These are phyloP conservation scores for Tryphoninae sp. DNA, from an alignment of 2,888 invertebrate genomes.

Conservation along the genomic window DNA sequence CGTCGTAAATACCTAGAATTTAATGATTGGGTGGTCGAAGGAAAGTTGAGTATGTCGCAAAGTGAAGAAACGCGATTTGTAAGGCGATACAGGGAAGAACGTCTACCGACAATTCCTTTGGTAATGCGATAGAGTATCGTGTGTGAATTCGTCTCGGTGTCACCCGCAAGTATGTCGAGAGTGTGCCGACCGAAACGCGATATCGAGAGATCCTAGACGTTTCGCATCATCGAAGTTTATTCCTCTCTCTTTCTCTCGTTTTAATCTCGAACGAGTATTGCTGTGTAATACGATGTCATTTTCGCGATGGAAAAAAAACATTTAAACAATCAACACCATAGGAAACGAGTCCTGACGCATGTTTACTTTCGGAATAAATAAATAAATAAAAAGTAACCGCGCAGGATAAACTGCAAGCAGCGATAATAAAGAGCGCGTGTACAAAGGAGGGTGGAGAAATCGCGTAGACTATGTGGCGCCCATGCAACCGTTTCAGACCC, in stretches of 20 bases:
- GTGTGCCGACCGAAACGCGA: conserved; percentile 54
- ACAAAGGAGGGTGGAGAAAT: conserved; percentile 56
- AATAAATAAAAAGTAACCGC: conserved; percentile 53
- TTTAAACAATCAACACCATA: not conserved
- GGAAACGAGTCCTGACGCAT: not conserved
- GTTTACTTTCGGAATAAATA: conserved; percentile 26
- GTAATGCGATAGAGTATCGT: conserved; percentile 50
- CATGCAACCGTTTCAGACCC: conserved; percentile 71
- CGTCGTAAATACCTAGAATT: not conserved
- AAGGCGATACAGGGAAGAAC: conserved; percentile 26
- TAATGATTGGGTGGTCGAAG: conserved; percentile 4
- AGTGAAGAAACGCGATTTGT: conserved; percentile 24
- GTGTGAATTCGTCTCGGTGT: conserved; percentile 45
- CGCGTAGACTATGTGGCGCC: conserved; percentile 74
- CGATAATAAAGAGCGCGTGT: conserved; percentile 28
- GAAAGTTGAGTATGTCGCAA: not conserved
- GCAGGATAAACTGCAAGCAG: conserved; percentile 53
- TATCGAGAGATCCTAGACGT: conserved; percentile 43
- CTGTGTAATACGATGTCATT: not conserved
- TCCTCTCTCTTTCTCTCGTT: conserved; percentile 16
- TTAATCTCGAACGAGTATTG: conserved; percentile 1
- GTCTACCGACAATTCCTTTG: conserved; percentile 14
- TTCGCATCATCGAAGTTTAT: conserved; percentile 31
- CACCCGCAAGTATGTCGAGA: conserved; percentile 21
- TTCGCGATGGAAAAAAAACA: not conserved